Conservation (phyloP, 1,140 invertebrate genomes). For the Megalopta genalis region DNA sequence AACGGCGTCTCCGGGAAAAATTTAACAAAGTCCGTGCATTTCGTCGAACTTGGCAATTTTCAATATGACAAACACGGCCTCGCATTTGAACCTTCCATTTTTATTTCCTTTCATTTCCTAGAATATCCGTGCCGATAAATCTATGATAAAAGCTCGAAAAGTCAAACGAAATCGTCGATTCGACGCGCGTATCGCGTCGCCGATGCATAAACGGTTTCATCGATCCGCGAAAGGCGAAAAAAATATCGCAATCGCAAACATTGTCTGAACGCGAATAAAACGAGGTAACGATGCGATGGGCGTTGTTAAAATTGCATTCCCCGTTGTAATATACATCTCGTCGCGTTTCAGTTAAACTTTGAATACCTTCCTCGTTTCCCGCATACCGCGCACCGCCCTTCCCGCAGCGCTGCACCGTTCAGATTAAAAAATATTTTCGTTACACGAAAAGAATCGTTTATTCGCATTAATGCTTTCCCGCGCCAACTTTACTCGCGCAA, state of each 20-base stretch:
- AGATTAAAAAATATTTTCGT: conserved; percentile 7
- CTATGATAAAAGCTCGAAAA: too few relatives aligned
- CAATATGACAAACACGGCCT: too few relatives aligned
- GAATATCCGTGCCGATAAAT: too few relatives aligned
- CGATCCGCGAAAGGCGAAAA: neutral
- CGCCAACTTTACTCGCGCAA: too few relatives aligned
- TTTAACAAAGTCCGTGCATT: too few relatives aligned
- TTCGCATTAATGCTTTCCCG: neutral
- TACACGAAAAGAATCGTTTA: neutral
- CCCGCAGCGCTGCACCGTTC: neutral
- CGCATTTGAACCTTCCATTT: too few relatives aligned
- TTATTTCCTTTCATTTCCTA: too few relatives aligned
- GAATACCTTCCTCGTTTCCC: conserved; percentile 23
- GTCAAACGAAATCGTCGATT: too few relatives aligned
- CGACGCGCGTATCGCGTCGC: neutral
- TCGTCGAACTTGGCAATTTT: too few relatives aligned
- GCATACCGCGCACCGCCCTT: neutral
- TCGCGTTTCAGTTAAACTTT: conserved; percentile 3
- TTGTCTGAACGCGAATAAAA: conserved; percentile 21
- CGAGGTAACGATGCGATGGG: conserved; percentile 13
- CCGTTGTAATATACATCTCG: conserved; percentile 11
- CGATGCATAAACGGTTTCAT: neutral
- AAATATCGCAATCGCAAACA: conserved; percentile 18
- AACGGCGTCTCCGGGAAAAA: too few relatives aligned
- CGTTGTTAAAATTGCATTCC: conserved; percentile 42